Conservation (phyloP, 2,797 vertebrate genomes). For the Melanotaenia parkinsoni region DNA sequence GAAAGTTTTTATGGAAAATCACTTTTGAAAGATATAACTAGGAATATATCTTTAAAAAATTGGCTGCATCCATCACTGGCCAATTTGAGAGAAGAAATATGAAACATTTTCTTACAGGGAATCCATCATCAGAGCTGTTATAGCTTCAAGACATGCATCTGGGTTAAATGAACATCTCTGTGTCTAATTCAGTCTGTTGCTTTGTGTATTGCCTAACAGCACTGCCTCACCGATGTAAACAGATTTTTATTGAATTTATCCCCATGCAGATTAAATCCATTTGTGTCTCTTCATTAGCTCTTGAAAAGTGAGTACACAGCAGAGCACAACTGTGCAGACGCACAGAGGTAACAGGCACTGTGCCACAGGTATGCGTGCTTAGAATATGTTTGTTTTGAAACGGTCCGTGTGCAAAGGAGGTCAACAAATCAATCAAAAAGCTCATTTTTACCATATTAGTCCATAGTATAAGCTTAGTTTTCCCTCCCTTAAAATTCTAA, state of each 20-base stretch:
- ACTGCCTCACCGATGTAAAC: conserved; percentile 72
- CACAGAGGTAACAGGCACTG: conserved; percentile 41
- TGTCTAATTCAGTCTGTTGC: conserved; percentile 75
- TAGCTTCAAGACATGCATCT: conserved; percentile 75
- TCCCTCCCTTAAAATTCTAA: conserved; percentile 40
- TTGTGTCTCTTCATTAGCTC: conserved; percentile 78
- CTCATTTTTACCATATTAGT: conserved; percentile 76
- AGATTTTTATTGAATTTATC: conserved; percentile 82
- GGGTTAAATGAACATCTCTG: conserved; percentile 74
- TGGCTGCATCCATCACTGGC: conserved; percentile 34
- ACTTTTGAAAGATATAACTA: conserved; percentile 34
- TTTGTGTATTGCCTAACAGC: conserved; percentile 71
- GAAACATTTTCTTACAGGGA: conserved; percentile 57
- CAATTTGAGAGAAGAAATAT: conserved; percentile 60
- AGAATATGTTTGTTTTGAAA: conserved; percentile 56
- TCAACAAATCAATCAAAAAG: conserved; percentile 65
- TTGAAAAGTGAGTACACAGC: conserved; percentile 50
- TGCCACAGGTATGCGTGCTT: conserved; percentile 60
- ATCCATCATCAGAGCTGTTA: conserved; percentile 46
- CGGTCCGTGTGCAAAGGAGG: conserved; percentile 42
- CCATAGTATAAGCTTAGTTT: conserved; percentile 57
- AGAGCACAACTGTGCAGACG: conserved; percentile 32
- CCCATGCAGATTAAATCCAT: conserved; percentile 74
- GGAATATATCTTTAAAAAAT: conserved; percentile 32
- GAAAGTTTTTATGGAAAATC: conserved; percentile 21